Conservation (phyloP, 2,888 invertebrate genomes). For the Loripinus fragilis region DNA sequence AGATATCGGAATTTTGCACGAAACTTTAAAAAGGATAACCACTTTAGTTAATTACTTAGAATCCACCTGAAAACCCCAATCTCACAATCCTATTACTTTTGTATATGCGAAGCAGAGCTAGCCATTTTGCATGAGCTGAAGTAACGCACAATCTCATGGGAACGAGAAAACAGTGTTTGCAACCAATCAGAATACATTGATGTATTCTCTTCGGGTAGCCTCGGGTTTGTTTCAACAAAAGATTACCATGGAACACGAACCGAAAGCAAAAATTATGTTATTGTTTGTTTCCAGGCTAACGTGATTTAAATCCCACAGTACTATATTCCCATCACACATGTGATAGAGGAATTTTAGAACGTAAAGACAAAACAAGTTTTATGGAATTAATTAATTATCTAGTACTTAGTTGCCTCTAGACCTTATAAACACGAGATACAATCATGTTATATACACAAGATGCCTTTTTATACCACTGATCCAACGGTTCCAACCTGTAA, state of each 20-base stretch:
- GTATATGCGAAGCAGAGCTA: constrained; percentile 27
- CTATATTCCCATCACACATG: constrained; percentile 19
- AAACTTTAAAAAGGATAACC: constrained; percentile 4
- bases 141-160: constrained; percentile 43
- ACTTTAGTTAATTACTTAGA: constrained; percentile 8
- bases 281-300: constrained; percentile 18
- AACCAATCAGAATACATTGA: constrained; percentile 62
- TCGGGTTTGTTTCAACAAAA: constrained; percentile 47
- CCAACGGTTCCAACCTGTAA: no score
- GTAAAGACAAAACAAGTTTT: not conserved
- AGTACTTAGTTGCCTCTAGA: no score
- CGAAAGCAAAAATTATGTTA: not conserved
- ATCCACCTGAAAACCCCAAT: not conserved
- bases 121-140: constrained; percentile 48
- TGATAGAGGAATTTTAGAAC: constrained; percentile 21
- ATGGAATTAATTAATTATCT: not conserved
- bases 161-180: constrained; percentile 42
- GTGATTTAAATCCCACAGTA: constrained; percentile 29
- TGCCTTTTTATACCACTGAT: no score
- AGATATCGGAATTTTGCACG: constrained; percentile 20
- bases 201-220: constrained; percentile 50
- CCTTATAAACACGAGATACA: no score
- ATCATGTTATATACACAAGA: no score
- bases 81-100: constrained; percentile 10
- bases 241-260: constrained; percentile 13